Base-by-base conservation (phyloP, 2,797 vertebrate species). In the Hapalemur alaotrensis region DNA sequence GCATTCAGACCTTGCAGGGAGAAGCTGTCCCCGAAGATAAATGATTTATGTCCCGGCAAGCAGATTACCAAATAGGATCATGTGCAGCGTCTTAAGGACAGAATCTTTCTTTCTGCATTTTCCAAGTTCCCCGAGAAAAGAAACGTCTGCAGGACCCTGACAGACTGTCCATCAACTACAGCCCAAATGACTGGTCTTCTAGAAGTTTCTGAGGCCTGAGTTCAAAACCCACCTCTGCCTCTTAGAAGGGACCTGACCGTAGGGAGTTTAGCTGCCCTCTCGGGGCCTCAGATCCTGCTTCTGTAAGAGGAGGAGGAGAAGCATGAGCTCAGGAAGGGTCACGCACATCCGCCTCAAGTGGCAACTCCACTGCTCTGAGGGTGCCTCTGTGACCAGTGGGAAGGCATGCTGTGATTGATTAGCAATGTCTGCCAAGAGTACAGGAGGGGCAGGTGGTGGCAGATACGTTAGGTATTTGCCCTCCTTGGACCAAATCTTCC, bases 361-460 rank as follows among this genome's bases (percentile, higher is more conserved):
- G 83, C 23, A 76, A 41, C 52, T 92, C 41, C 12, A 67, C 41
- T 78, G 43, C 13, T 67, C 78, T 23, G 41, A 61, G 35, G 57
- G 41, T 86, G 35, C 15, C 17, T 76, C 32, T 28, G 48, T 25
- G 76, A 35, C 41, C 43, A 11, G 46, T 65, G 52, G 61, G 48
- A 84, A 93, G 46, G 12, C 5, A 0, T 67, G 59, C 85, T 78
- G 35, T 30, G 41, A 85, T 78, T 14, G 79, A 95, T 54, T 85
- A 69, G 89, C 3, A 22, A 92, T 35, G 87, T 61, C 93, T 96
- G 85, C 81, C 38, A 50, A 84, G 72, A 41, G 67, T 7, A 82
- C 7, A 57, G 82, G 22, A 50, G 1, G 1, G 15, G 14, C 7
- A 1, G 1, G 9, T 3, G 7, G 35, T 43, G 78, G 63, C 8